Conservation (phyloP, 2,888 invertebrate species). For the Heterodera filipjevi region DNA sequence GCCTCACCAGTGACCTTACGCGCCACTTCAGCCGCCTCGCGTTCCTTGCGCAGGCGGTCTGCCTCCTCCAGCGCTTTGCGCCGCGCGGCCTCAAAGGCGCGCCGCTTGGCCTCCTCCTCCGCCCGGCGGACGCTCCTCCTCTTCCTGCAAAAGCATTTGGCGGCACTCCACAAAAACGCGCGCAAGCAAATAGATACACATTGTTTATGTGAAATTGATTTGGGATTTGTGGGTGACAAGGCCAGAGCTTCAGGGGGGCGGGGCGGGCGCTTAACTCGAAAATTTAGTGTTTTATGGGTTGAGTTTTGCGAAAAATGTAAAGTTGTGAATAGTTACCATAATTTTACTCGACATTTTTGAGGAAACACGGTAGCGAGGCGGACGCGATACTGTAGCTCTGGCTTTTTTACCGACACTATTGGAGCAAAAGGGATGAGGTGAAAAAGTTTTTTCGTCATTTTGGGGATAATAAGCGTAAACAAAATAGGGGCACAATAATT, state of each 20-base stretch:
- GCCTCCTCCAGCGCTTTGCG: slow-evolving; percentile 64
- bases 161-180: slow-evolving; percentile 15
- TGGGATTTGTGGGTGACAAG: neutral
- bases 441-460: neutral
- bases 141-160: slow-evolving; percentile 57
- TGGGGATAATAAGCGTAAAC: neutral
- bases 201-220: neutral
- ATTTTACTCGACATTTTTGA: too few relatives aligned
- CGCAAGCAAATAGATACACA: slow-evolving; percentile 2
- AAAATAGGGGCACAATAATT: neutral
- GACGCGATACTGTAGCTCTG: too few relatives aligned
- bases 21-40: slow-evolving; percentile 64
- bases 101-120: slow-evolving; percentile 62
- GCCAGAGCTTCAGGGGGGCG: too few relatives aligned
- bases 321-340: too few relatives aligned
- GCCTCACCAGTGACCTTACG: slow-evolving; percentile 57
- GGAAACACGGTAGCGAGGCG: too few relatives aligned
- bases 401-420: too few relatives aligned
- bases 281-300: too few relatives aligned
- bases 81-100: slow-evolving; percentile 64
- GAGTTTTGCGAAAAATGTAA: too few relatives aligned
- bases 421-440: too few relatives aligned
- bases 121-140: slow-evolving; percentile 62
- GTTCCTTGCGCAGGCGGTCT: slow-evolving; percentile 59
- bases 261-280: too few relatives aligned